Conservation (phyloP, 2,113 vertebrate genomes). For the Plotosus lineatus region DNA sequence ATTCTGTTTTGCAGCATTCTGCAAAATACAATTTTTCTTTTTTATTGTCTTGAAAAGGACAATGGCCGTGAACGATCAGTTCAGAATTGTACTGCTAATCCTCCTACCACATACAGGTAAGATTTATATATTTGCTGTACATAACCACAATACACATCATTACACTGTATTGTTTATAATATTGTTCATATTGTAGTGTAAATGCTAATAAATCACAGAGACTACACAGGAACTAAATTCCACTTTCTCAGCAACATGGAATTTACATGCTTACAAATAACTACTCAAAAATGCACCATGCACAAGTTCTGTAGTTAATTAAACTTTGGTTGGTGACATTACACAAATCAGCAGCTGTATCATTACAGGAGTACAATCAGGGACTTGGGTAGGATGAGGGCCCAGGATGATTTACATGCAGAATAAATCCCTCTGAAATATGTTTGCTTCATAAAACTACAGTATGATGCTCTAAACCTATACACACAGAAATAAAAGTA, state of each 20-base stretch:
- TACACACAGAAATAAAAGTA: too few species aligned
- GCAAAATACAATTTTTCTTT: background rate
- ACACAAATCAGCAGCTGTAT: background rate
- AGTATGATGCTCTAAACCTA: background rate
- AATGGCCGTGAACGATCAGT: constrained; percentile 37
- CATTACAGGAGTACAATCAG: too few species aligned
- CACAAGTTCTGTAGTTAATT: too few species aligned
- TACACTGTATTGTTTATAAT: background rate
- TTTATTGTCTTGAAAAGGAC: background rate
- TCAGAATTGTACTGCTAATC: background rate
- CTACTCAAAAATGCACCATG: too few species aligned
- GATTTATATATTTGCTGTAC: background rate
- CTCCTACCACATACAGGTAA: constrained; percentile 26
- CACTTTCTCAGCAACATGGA: background rate
- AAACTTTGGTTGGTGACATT: background rate
- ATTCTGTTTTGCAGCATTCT: too few species aligned
- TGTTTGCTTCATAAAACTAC: background rate
- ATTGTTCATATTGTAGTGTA: background rate
- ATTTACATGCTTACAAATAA: too few species aligned
- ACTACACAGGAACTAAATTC: background rate
- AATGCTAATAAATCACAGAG: background rate
- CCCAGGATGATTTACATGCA: background rate
- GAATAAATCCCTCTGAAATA: background rate
- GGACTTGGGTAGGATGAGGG: background rate
- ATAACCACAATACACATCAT: background rate